phyloP scores from a whole-genome alignment of 2,797 vertebrate species.

The Staurois parvus region DNA sequence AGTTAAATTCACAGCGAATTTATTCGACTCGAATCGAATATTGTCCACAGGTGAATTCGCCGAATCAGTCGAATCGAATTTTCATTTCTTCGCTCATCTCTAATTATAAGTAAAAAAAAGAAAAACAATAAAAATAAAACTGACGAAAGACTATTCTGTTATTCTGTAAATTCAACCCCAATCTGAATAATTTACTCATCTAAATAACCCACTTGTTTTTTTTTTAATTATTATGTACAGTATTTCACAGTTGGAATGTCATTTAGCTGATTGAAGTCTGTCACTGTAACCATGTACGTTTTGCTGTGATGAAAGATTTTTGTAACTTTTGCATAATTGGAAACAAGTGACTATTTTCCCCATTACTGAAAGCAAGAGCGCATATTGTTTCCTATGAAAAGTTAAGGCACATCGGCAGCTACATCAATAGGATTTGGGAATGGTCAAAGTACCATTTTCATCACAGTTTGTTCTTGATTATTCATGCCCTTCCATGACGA shows the following conservation, averaged over 20 bases:
- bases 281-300: neutral
- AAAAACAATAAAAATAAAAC: no score
- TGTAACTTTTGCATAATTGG: conserved; percentile 18
- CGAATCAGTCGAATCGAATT: no score
- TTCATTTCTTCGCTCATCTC: no score
- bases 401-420: neutral
- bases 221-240: neutral
- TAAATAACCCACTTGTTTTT: neutral
- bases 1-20: no score
- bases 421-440: conserved; percentile 34
- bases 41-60: no score
- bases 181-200: neutral
- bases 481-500: conserved; percentile 37
- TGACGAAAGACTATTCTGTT: neutral
- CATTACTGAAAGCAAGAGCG: conserved; percentile 12
- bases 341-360: conserved; percentile 31
- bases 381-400: conserved; percentile 49
- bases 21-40: no score
- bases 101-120: neutral
- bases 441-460: conserved; percentile 18
- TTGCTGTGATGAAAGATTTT: neutral
- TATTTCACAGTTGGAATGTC: neutral
- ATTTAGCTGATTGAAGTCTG: neutral
- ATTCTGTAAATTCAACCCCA: neutral
- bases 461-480: conserved; percentile 52